These are phyloP conservation scores for Gobius niger DNA, from an alignment of 2,113 vertebrate genomes.

Conservation along the genomic window DNA sequence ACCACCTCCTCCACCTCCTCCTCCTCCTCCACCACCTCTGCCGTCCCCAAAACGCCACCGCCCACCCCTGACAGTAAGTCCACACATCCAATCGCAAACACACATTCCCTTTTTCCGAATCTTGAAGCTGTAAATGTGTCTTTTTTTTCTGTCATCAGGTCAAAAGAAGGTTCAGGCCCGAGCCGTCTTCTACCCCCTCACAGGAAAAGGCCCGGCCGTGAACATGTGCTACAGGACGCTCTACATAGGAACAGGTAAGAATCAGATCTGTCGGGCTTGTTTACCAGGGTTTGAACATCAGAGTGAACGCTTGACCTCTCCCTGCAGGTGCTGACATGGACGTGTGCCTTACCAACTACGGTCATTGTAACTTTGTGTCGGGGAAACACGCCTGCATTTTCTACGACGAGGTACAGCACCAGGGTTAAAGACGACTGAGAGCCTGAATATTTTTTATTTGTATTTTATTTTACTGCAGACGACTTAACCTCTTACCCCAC, in stretches of 20 bases:
- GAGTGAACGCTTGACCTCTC: background rate
- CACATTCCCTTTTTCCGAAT: too few species aligned
- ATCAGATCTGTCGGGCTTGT: background rate
- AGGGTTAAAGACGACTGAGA: background rate
- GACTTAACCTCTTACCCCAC: too few species aligned
- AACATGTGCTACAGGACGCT: slow-evolving; percentile 97
- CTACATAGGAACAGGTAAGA: slow-evolving; percentile 95
- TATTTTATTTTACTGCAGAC: too few species aligned
- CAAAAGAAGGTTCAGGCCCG: slow-evolving; percentile 90
- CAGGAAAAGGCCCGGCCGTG: slow-evolving; percentile 86
- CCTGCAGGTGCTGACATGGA: slow-evolving; percentile 96
- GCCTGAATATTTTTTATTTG: too few species aligned
- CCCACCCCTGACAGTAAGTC: slow-evolving; percentile 78
- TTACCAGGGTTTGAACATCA: too few species aligned
- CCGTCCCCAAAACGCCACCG: slow-evolving; percentile 65
- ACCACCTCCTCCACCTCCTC: slow-evolving; percentile 17
- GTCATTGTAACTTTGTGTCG: slow-evolving; percentile 96
- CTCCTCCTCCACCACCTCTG: slow-evolving; percentile 2
- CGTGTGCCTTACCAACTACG: slow-evolving; percentile 99
- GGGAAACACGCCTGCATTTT: slow-evolving; percentile 99
- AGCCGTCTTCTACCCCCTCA: slow-evolving; percentile 92
- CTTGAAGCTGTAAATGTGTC: background rate
- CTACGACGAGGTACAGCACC: slow-evolving; percentile 90
- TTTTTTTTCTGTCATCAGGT: slow-evolving; percentile 57
- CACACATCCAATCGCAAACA: too few species aligned